phyloP scores from a whole-genome alignment of 2,797 vertebrate genomes.

The Momotus momota region DNA sequence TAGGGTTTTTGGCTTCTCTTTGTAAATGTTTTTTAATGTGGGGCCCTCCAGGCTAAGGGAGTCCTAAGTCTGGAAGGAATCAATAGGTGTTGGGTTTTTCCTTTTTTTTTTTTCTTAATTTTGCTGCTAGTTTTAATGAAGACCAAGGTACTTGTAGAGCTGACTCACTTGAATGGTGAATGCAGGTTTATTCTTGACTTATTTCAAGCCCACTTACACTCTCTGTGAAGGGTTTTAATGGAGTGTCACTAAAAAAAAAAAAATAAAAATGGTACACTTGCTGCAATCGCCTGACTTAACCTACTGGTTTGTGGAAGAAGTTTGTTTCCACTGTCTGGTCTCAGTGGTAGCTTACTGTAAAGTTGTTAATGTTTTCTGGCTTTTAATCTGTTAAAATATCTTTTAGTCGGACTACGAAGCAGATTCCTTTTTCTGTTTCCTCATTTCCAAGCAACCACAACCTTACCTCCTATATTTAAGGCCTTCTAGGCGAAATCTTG shows the following conservation, averaged over 20 bases:
- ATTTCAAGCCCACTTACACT: not conserved
- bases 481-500: not conserved
- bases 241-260: not conserved
- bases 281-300: not conserved
- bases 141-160: not conserved
- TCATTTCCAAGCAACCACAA: not conserved
- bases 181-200: not conserved
- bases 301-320: too few relatives aligned
- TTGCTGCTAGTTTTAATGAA: not conserved
- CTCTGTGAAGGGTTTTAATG: not conserved
- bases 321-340: not conserved
- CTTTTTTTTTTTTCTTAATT: not conserved
- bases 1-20: not conserved
- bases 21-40: not conserved
- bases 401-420: not conserved
- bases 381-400: not conserved
- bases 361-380: not conserved
- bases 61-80: not conserved
- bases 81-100: not conserved
- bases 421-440: not conserved
- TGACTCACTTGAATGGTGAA: not conserved
- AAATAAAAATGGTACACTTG: not conserved
- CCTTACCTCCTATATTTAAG: not conserved
- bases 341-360: not conserved
- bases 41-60: not conserved